Percentiles rank a stretch among this genome's conserved stretches.
phyloP scores from a whole-genome alignment of 2,113 vertebrate genomes.

The Rattus norvegicus region GRCr8 NC_086033.1:100854501-100855000 shows the following conservation, averaged over 20 bases:
- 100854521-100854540: neutral
- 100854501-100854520: neutral
- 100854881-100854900: neutral
- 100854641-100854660: neutral
- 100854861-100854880: neutral
- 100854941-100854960: neutral
- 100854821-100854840: neutral
- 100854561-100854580: neutral
- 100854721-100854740: neutral
- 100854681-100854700: neutral
- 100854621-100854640: too few relatives aligned
- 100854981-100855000: neutral
- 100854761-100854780: neutral
- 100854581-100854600: neutral
- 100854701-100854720: neutral
- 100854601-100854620: neutral
- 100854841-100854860: neutral
- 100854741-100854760: neutral
- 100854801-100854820: neutral
- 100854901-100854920: neutral
- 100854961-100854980: neutral
- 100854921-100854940: fast-evolving
- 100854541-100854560: neutral
- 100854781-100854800: neutral
- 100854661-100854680: neutral